Evolutionary conservation across 1,140 invertebrate species (phyloP), one percentile per base, ranked within the genome.

Genomic region (Cherax destructor): DNA sequence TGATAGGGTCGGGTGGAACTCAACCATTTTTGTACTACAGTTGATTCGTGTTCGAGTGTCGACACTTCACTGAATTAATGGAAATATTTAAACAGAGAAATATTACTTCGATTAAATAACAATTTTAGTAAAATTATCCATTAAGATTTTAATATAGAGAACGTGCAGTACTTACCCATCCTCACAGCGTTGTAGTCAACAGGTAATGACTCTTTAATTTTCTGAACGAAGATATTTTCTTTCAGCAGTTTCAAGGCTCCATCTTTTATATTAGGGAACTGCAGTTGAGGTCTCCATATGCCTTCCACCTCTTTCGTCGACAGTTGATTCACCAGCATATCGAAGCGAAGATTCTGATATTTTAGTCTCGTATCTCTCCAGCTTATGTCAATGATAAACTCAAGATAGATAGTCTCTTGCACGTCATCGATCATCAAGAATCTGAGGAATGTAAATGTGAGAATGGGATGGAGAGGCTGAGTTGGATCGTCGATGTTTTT

Each of bases 361-460:
- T 86, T 77, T 9, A 86, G 52, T 77, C 85, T 3, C 16, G 74
- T 24, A 13, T 86, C 85, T 24, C 21, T n/a, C 85, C 85, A 86
- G 24, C n/a, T 77, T 13, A 86, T 30, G 9, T 49, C 30, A 11
- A 86, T 30, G 47, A 86, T 77, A n/a, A 86, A 86, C 30, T 86
- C 85, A 13, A 86, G 49, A 30, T 77, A 47, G 30, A 86, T 56
- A 2, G 49, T 41, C 11, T 78, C 41, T 59, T 59, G 72, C 7
- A 86, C 85, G 74, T 86, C 85, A 10, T 77, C 85, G 52, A 86
- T 86, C 11, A 52, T 56, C 47, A 86, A 47, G 30, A 86, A 86
- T 3, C 85, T 47, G 11, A 86, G 10, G 30, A 86, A 86, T 24
- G 77, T 21, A 30, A 86, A 59, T 41, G 2, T 18, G 7, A 86